Evolutionary conservation across 92 coral and sea anemone species (phyloP).

Genomic region (Anthopleura xanthogrammica): DNA sequence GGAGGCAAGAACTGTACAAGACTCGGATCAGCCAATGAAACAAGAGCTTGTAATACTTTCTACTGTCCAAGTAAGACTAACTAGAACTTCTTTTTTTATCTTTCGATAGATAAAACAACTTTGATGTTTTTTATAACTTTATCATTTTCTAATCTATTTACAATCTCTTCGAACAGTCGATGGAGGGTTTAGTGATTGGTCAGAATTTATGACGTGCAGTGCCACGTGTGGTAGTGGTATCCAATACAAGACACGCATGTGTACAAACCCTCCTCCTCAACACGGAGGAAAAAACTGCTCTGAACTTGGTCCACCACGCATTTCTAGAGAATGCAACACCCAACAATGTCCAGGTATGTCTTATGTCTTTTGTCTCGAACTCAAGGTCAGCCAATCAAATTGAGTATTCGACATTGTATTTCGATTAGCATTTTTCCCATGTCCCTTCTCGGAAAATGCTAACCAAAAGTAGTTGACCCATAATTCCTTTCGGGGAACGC

Average conservation of each 20-base stretch:
- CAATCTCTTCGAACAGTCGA: constrained; percentile 49
- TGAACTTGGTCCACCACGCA: constrained; percentile 58
- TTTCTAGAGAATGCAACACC: constrained; percentile 74
- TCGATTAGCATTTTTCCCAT: not conserved
- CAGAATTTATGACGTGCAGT: constrained; percentile 84
- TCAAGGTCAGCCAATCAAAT: too few species aligned
- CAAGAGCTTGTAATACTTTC: constrained; percentile 90
- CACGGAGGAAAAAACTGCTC: constrained; percentile 94
- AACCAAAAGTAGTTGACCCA: too few species aligned
- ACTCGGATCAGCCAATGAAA: constrained; percentile 85
- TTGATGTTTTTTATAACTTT: too few species aligned
- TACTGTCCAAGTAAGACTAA: constrained; percentile 82
- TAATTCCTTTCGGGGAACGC: too few species aligned
- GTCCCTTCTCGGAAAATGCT: too few species aligned
- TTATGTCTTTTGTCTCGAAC: not conserved
- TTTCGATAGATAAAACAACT: too few species aligned
- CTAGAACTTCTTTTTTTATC: too few species aligned
- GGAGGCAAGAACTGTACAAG: constrained; percentile 85
- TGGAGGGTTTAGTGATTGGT: constrained; percentile 94
- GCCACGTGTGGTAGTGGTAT: constrained; percentile 90
- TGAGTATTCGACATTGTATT: too few species aligned
- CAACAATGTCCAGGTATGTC: constrained; percentile 83
- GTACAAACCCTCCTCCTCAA: constrained; percentile 92
- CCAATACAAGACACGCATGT: constrained; percentile 77
- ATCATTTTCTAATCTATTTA: not conserved